phyloP scores from a whole-genome alignment of 2,888 invertebrate species.

The Lottia scabra region DNA sequence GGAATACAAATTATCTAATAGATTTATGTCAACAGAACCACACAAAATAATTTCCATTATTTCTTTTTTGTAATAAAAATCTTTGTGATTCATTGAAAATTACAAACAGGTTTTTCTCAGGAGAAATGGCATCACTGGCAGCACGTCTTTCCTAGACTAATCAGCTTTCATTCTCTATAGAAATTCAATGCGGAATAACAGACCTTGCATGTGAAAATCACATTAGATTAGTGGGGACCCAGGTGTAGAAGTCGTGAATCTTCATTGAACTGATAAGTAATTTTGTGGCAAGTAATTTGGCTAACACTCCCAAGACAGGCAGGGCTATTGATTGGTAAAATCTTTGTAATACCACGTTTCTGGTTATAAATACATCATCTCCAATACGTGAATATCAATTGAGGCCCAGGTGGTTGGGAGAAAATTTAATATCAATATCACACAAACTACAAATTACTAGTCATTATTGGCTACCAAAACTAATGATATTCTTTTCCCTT shows the following conservation, averaged over 20 bases:
- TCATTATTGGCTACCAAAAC: background rate
- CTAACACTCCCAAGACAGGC: conserved; percentile 1
- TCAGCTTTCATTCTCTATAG: background rate
- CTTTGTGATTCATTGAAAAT: background rate
- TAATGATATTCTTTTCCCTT: background rate
- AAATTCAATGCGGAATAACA: conserved; percentile 7
- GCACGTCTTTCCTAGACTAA: too few relatives aligned
- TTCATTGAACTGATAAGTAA: conserved; percentile 16
- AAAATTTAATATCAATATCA: conserved; percentile 8
- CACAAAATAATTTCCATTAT: background rate
- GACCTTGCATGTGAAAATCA: conserved; percentile 14
- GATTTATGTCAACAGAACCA: conserved; percentile 4
- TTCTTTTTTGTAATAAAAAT: too few relatives aligned
- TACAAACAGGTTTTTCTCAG: background rate
- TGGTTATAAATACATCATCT: background rate
- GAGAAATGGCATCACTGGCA: background rate
- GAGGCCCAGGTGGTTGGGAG: background rate
- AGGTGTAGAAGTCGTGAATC: conserved; percentile 5
- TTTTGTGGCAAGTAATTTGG: conserved; percentile 11
- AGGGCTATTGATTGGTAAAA: background rate
- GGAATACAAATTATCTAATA: background rate
- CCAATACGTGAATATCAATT: conserved; percentile 9
- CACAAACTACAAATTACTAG: background rate
- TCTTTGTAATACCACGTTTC: background rate
- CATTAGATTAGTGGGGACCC: conserved; percentile 18